These are phyloP conservation scores for Coptodon rendalli DNA, from an alignment of 2,113 vertebrate genomes.

Conservation along the genomic window DNA sequence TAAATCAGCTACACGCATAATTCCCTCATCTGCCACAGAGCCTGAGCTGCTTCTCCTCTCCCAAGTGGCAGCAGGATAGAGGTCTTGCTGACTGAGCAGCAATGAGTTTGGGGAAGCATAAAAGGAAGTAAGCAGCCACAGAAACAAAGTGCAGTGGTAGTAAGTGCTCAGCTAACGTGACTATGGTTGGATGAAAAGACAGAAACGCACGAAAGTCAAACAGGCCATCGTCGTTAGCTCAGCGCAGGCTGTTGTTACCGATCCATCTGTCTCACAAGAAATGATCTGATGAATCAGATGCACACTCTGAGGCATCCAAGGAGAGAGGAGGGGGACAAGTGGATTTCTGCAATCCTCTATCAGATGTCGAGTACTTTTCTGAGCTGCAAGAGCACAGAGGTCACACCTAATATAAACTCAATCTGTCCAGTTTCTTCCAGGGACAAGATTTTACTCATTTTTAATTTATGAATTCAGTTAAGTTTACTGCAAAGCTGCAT, in stretches of 20 bases:
- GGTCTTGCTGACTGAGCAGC: background rate
- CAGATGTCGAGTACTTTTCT: background rate
- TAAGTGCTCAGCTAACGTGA: slow-evolving; percentile 18
- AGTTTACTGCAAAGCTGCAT: background rate
- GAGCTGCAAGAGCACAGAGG: background rate
- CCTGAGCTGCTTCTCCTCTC: background rate
- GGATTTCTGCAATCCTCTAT: background rate
- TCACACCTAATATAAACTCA: background rate
- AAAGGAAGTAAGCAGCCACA: background rate
- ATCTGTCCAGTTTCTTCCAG: background rate
- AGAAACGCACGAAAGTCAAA: background rate
- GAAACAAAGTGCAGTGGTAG: background rate
- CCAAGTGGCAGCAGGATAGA: background rate
- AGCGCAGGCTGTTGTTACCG: background rate
- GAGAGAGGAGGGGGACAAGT: background rate
- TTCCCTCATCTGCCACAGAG: background rate
- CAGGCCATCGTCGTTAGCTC: background rate
- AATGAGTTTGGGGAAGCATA: background rate
- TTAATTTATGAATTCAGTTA: background rate
- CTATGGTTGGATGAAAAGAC: background rate
- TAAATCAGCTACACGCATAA: background rate
- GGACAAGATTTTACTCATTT: background rate
- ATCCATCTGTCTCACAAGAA: slow-evolving; percentile 35
- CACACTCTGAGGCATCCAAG: background rate
- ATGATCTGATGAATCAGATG: background rate